Evolutionary conservation across 1,140 invertebrate genomes (phyloP).

Genomic region (Sycobia sp.): DNA sequence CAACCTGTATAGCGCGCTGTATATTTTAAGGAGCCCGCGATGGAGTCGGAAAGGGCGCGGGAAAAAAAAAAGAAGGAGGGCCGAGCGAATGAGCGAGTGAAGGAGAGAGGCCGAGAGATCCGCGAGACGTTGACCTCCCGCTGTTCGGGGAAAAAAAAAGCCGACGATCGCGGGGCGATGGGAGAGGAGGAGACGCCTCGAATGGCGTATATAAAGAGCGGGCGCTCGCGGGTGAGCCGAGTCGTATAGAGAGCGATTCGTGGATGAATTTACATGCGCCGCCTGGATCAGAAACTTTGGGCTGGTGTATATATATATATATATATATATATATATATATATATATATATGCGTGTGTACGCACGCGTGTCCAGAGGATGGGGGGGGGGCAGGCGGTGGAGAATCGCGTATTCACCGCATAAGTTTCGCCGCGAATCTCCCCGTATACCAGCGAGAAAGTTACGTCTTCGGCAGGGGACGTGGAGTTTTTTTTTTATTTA

Average conservation of each 20-base stretch:
- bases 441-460: too few relatives aligned
- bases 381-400: background rate
- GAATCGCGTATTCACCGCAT: too few relatives aligned
- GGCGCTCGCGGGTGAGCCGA: conserved; percentile 22
- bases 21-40: too few relatives aligned
- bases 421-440: too few relatives aligned
- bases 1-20: too few relatives aligned
- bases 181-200: conserved; percentile 3
- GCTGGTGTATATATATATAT: too few relatives aligned
- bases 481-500: too few relatives aligned
- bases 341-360: too few relatives aligned
- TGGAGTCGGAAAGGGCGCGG: too few relatives aligned
- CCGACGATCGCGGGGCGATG: background rate
- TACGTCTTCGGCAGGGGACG: too few relatives aligned
- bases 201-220: conserved; percentile 1
- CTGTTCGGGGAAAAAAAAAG: background rate
- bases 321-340: too few relatives aligned
- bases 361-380: too few relatives aligned
- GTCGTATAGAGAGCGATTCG: conserved; percentile 18
- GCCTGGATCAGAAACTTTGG: conserved; percentile 15
- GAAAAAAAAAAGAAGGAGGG: conserved; percentile 20
- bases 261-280: conserved; percentile 25
- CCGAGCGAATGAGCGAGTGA: background rate
- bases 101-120: conserved; percentile 1
- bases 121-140: conserved; percentile 31